phyloP scores from a whole-genome alignment of 2,113 vertebrate species.

The Pterocles orientalis region DNA sequence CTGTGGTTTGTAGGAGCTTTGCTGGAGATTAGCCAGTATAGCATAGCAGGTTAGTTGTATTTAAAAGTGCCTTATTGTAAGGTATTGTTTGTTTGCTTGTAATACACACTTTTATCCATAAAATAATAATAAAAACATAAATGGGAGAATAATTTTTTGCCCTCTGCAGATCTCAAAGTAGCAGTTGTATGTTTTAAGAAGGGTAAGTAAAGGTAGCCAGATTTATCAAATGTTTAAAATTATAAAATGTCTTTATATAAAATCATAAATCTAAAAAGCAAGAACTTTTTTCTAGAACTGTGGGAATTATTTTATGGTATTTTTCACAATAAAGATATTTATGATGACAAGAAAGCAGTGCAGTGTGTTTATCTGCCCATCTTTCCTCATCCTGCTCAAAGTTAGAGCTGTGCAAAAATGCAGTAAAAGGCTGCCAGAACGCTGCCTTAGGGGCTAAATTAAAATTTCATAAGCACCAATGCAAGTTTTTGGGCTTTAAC shows the following conservation, averaged over 20 bases:
- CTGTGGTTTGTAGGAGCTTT: slow-evolving; percentile 12
- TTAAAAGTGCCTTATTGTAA: slow-evolving; percentile 62
- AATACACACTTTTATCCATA: neutral
- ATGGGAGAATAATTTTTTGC: neutral
- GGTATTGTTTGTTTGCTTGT: slow-evolving; percentile 41
- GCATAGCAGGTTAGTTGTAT: slow-evolving; percentile 17
- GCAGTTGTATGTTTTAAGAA: slow-evolving; percentile 25
- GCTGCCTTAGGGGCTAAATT: no score
- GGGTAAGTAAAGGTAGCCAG: slow-evolving; percentile 32
- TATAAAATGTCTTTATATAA: slow-evolving; percentile 67
- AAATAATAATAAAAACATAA: neutral
- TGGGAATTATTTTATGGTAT: slow-evolving; percentile 78
- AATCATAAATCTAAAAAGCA: slow-evolving; percentile 42
- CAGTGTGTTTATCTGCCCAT: neutral
- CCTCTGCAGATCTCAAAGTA: neutral
- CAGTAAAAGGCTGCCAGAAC: rapidly evolving
- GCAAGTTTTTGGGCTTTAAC: rapidly evolving
- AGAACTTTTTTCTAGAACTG: slow-evolving; percentile 70
- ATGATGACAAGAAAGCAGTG: slow-evolving; percentile 63
- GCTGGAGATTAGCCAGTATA: neutral
- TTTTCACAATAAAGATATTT: slow-evolving; percentile 84
- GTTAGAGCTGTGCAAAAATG: neutral
- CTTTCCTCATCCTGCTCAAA: neutral
- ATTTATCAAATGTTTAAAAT: slow-evolving; percentile 53
- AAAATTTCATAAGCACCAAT: neutral